Base-by-base conservation (phyloP, 1,140 invertebrate genomes). In the Diabrotica undecimpunctata region DNA sequence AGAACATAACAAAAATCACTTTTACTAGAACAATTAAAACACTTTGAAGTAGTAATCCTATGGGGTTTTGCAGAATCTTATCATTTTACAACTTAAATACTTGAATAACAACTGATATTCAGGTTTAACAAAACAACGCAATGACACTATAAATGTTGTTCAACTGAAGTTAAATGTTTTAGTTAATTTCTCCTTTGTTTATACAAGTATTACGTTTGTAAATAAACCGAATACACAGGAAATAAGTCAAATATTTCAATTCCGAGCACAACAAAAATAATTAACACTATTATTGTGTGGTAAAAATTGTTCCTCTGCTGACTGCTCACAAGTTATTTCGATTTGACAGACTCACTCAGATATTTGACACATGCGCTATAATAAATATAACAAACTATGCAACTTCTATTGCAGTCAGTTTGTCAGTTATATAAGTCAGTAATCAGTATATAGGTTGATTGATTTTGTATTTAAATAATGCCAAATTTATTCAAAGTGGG, bases 1-100 rank as follows among this genome's bases (percentile, higher is more conserved):
- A 25, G 25, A 25, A 25, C 25, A 25, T 25, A 46, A 46, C 41
- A 46, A 10, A 10, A 46, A 46, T 46, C 41, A 46, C 41, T 46
- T 46, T n/a, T 5, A 46, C 8, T 46, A 4, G 41, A 66, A 71
- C 68, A 66, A 61, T 66, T 38, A 54, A 46, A 46, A 46, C 41
- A 46, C 41, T 41, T 35, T 39, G 25, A 12, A 37, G 25, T 61
- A 12, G 12, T 39, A 51, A 66, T 60, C 61, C 61, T 52, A 52
- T 54, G 57, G 46, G 55, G 41, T 46, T 10, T n/a, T 46, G 41
- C n/a, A 46, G 41, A 8, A 46, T 3, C 6, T 46, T 8, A 46
- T 10, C 41, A 46, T 46, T 46, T 46, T 46, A 10, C 41, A 46
- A 55, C 25, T 25, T 12, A 56, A 63, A 61, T 11, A 10, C 64